Evolutionary conservation across 2,888 invertebrate genomes (phyloP).

Genomic region (Cacoxenus indagator): DNA sequence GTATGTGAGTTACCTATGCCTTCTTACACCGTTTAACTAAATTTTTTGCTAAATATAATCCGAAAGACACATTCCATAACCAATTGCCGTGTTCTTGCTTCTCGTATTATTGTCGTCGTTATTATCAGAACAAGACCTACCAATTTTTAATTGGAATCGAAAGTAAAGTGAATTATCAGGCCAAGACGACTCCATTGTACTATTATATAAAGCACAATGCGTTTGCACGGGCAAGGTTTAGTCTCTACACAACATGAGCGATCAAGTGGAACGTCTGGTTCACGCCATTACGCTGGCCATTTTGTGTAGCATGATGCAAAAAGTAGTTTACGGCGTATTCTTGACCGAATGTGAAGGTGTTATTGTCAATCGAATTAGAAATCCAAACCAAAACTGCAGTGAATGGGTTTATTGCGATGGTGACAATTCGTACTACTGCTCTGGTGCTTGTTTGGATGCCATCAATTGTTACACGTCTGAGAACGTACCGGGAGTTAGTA

Average conservation of each 20-base stretch:
- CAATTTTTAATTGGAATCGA: not conserved
- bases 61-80: not conserved
- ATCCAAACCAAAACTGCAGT: slow-evolving; percentile 51
- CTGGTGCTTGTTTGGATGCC: slow-evolving; percentile 48
- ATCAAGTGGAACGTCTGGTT: not conserved
- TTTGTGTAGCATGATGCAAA: not conserved
- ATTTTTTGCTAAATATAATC: slow-evolving; percentile 6
- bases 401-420: slow-evolving; percentile 59
- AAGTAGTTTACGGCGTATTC: slow-evolving; percentile 36
- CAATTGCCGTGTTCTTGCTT: not conserved
- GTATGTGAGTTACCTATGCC: no score
- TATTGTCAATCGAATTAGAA: slow-evolving; percentile 42
- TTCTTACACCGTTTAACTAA: not conserved
- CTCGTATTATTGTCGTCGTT: not conserved
- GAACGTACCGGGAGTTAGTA: not conserved
- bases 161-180: not conserved
- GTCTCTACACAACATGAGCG: not conserved
- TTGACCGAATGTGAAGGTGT: slow-evolving; percentile 54
- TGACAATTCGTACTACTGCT: slow-evolving; percentile 55
- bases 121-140: not conserved
- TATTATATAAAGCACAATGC: not conserved
- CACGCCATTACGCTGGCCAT: not conserved
- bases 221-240: not conserved
- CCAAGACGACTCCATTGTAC: not conserved
- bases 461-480: slow-evolving; percentile 36